phyloP scores from a whole-genome alignment of 2,113 vertebrate species.

The Laticauda laticaudata region DNA sequence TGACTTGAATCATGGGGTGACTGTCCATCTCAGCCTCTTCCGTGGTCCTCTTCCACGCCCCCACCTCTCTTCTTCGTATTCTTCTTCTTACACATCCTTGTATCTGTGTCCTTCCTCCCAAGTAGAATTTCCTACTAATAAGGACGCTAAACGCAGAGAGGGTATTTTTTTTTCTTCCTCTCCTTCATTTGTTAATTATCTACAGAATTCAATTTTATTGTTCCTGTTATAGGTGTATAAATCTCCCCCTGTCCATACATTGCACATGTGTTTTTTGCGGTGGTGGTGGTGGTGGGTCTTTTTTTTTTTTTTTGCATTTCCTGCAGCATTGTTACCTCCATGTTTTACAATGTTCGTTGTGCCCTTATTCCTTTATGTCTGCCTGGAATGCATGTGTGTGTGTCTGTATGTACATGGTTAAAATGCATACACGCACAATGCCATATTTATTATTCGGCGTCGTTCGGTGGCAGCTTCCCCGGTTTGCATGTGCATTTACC shows the following conservation, averaged over 20 bases:
- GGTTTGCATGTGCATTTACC: neutral
- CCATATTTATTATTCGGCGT: neutral
- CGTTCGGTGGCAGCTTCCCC: neutral
- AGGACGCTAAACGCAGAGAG: constrained; percentile 32
- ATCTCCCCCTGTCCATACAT: neutral
- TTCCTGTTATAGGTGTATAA: constrained; percentile 29
- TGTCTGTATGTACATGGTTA: neutral
- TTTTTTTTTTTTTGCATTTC: constrained; percentile 17
- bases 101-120: constrained; percentile 55
- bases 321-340: constrained; percentile 54
- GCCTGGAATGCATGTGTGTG: neutral
- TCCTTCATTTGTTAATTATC: constrained; percentile 8
- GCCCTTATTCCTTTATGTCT: constrained; percentile 57
- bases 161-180: constrained; percentile 45
- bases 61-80: too few relatives aligned
- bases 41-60: constrained; percentile 55
- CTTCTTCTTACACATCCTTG: neutral
- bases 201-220: neutral
- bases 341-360: constrained; percentile 3
- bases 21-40: constrained; percentile 54
- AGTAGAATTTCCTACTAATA: constrained; percentile 55
- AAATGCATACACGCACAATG: neutral
- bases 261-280: neutral
- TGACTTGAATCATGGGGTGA: constrained; percentile 66
- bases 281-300: too few relatives aligned